phyloP scores from a whole-genome alignment of 2,797 vertebrate genomes.

The Squalus acanthias region DNA sequence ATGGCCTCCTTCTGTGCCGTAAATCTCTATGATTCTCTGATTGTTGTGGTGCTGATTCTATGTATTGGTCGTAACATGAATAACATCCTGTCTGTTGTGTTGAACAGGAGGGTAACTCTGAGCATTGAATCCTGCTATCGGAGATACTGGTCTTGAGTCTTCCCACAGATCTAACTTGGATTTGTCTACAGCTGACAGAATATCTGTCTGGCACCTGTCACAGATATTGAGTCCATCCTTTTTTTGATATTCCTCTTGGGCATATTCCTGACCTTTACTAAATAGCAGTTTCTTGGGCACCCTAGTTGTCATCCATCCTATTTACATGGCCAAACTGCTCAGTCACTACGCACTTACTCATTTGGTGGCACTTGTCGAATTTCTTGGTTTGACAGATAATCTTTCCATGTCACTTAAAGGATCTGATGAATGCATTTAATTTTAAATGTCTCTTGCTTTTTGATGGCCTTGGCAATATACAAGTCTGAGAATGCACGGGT shows the following conservation, averaged over 20 bases:
- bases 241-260: not conserved
- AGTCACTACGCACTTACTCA: not conserved
- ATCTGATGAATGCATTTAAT: not conserved
- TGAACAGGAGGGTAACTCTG: not conserved
- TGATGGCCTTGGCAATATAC: too few relatives aligned
- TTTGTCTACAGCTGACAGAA: not conserved
- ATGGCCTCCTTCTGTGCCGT: too few relatives aligned
- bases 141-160: not conserved
- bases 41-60: not conserved
- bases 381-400: not conserved
- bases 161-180: not conserved
- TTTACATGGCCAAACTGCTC: not conserved
- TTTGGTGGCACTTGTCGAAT: not conserved
- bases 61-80: not conserved
- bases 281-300: not conserved
- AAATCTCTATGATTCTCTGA: too few relatives aligned
- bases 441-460: not conserved
- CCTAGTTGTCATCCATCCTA: not conserved
- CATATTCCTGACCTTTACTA: not conserved
- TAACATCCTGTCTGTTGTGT: too few relatives aligned
- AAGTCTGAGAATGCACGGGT: not conserved
- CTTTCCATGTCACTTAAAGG: slow-evolving; percentile 4
- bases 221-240: not conserved
- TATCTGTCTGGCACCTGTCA: not conserved
- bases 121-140: not conserved